Evolutionary conservation across 2,113 vertebrate species (phyloP).

Genomic region (Pagrus major): DNA sequence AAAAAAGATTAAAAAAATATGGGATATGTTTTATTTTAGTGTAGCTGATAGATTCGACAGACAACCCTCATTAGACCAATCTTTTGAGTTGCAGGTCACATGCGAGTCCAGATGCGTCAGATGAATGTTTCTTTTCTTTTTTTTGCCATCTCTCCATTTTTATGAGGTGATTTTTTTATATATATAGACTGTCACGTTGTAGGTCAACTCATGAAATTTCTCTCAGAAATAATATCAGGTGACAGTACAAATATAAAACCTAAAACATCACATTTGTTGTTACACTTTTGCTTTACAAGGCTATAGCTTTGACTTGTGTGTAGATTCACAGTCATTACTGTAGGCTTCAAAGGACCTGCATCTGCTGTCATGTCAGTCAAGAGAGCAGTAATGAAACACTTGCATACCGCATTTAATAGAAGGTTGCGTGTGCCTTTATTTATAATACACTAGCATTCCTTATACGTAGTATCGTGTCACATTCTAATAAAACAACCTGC

Average conservation of each 20-base stretch:
- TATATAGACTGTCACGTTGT: not conserved
- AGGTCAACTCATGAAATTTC: not conserved
- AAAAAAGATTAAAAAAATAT: slow-evolving; percentile 24
- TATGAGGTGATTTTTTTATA: not conserved
- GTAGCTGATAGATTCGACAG: slow-evolving; percentile 47
- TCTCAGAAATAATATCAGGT: not conserved
- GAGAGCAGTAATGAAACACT: slow-evolving; percentile 27
- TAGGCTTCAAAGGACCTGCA: slow-evolving; percentile 43
- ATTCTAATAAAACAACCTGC: slow-evolving; percentile 24
- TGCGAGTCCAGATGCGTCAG: slow-evolving; percentile 11
- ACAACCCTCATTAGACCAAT: slow-evolving; percentile 49
- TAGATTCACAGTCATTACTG: slow-evolving; percentile 21
- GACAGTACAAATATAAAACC: slow-evolving; percentile 22
- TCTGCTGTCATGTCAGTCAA: slow-evolving; percentile 20
- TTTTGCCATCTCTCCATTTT: not conserved
- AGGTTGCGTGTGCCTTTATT: slow-evolving; percentile 15
- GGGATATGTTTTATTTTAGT: slow-evolving; percentile 50
- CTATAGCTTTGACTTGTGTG: slow-evolving; percentile 6
- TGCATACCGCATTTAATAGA: slow-evolving; percentile 6
- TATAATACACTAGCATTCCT: not conserved
- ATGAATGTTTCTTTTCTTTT: slow-evolving; percentile 1
- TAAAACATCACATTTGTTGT: slow-evolving; percentile 2
- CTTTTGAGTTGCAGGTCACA: slow-evolving; percentile 36
- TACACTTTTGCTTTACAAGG: slow-evolving; percentile 16
- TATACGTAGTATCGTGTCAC: slow-evolving; percentile 1